Evolutionary conservation across 2,888 invertebrate species (phyloP).

Genomic region (Calameuta filiformis): DNA sequence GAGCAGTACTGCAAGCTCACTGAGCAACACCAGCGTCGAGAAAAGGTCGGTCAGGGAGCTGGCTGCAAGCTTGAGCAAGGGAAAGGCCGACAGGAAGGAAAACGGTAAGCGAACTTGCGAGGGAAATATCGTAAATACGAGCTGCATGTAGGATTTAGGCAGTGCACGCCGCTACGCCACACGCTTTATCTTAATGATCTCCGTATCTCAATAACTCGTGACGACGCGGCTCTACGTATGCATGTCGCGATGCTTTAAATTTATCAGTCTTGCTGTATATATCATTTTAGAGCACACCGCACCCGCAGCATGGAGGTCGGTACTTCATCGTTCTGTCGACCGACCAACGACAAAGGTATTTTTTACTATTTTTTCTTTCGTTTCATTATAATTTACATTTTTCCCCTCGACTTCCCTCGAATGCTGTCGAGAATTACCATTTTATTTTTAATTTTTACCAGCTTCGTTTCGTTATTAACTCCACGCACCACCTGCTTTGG

Average conservation of each 20-base stretch:
- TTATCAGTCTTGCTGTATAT: conserved; percentile 48
- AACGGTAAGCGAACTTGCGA: conserved; percentile 48
- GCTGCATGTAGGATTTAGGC: not conserved
- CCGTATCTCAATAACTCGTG: too few relatives aligned
- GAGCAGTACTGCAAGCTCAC: conserved; percentile 63
- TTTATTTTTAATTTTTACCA: too few relatives aligned
- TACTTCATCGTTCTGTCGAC: conserved; percentile 62
- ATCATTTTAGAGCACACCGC: conserved; percentile 63
- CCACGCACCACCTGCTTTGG: too few relatives aligned
- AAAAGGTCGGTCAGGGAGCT: conserved; percentile 69
- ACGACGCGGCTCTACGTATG: conserved; percentile 2
- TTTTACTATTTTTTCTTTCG: conserved; percentile 27
- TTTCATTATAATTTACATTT: conserved; percentile 14
- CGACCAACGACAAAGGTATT: conserved; percentile 57
- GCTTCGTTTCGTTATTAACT: too few relatives aligned
- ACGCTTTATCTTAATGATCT: not conserved
- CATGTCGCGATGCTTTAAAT: conserved; percentile 9
- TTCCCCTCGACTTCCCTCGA: not conserved
- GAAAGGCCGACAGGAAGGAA: conserved; percentile 60
- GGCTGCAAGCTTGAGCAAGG: conserved; percentile 67
- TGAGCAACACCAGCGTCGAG: conserved; percentile 63
- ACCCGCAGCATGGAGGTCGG: conserved; percentile 64
- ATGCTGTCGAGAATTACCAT: too few relatives aligned
- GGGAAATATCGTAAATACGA: too few relatives aligned
- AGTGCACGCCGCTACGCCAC: not conserved